These are phyloP conservation scores for Bruchidius siliquastri DNA, from an alignment of 2,888 invertebrate species.

Conservation along the genomic window DNA sequence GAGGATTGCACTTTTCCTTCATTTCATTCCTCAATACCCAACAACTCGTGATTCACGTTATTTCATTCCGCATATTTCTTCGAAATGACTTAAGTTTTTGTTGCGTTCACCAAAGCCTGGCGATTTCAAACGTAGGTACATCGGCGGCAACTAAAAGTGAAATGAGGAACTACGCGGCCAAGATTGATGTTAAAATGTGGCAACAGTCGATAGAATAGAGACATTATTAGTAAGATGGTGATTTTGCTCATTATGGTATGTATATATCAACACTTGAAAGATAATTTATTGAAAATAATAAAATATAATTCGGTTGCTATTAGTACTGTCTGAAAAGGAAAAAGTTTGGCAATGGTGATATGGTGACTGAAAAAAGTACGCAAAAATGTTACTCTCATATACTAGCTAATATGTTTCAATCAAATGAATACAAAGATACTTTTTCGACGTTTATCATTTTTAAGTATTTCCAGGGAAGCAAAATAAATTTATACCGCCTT, in stretches of 20 bases:
- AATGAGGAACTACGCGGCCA: background rate
- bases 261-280: background rate
- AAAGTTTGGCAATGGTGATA: too few relatives aligned
- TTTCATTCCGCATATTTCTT: background rate
- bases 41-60: background rate
- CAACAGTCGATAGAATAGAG: background rate
- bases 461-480: too few relatives aligned
- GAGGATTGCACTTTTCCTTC: background rate
- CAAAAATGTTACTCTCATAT: too few relatives aligned
- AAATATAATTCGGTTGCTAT: too few relatives aligned
- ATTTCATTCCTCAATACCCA: background rate
- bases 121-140: background rate
- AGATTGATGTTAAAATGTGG: background rate
- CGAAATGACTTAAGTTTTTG: background rate
- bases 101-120: background rate
- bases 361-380: too few relatives aligned
- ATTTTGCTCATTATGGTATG: background rate
- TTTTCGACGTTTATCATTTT: too few relatives aligned
- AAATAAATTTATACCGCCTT: too few relatives aligned
- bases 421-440: too few relatives aligned
- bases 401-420: too few relatives aligned
- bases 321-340: too few relatives aligned
- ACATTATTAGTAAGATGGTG: background rate
- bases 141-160: background rate
- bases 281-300: background rate